These are phyloP conservation scores for Anolis sagrei DNA, from an alignment of 2,113 vertebrate genomes.

Conservation along the genomic window DNA sequence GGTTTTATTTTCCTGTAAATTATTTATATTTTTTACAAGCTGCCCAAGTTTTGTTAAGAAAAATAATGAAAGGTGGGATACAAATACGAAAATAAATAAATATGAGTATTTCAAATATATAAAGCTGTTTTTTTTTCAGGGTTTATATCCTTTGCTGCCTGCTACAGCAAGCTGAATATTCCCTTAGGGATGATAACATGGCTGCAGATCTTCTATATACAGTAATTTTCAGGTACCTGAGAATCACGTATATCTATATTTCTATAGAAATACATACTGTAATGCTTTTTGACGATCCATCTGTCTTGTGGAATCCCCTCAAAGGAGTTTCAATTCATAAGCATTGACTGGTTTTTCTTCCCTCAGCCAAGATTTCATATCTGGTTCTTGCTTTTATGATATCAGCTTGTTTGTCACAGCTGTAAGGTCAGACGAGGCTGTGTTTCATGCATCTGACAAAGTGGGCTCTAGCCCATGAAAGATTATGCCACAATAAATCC, in stretches of 20 bases:
- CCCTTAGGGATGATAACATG: background rate
- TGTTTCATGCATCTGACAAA: conserved; percentile 9
- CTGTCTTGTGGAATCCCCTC: conserved; percentile 23
- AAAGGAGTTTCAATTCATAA: conserved; percentile 33
- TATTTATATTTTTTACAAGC: background rate
- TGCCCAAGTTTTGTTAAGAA: background rate
- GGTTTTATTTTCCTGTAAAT: background rate
- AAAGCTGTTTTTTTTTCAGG: background rate
- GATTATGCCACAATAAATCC: background rate
- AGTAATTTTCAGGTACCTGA: background rate
- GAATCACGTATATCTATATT: background rate
- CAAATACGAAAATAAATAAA: background rate
- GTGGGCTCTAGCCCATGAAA: background rate
- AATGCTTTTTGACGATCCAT: background rate
- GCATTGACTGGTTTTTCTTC: background rate
- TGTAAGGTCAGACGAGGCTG: conserved; percentile 34
- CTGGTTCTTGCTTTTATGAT: conserved; percentile 5
- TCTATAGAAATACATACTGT: background rate
- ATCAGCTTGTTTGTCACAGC: conserved; percentile 28
- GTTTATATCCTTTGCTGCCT: background rate
- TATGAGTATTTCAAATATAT: background rate
- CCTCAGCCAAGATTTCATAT: conserved; percentile 34
- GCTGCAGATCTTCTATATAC: background rate
- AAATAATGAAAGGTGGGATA: background rate
- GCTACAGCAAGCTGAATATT: background rate